These are phyloP conservation scores for Malurus splendens DNA, from an alignment of 2,797 vertebrate species.

Conservation along the genomic window DNA sequence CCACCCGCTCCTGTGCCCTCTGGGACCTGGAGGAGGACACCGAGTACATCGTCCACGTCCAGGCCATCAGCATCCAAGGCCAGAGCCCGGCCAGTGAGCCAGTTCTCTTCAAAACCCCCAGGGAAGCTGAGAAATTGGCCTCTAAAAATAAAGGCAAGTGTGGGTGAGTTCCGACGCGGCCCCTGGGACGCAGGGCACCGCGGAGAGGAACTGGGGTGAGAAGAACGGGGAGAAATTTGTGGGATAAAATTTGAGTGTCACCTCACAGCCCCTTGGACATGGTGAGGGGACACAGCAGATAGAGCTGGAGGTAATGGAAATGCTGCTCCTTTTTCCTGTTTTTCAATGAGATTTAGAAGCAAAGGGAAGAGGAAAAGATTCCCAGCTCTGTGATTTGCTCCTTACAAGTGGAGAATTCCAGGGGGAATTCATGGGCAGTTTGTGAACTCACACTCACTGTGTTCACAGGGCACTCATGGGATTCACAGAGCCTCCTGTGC, in stretches of 20 bases:
- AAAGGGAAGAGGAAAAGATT: neutral
- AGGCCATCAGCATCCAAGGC: conserved; percentile 91
- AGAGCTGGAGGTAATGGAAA: neutral
- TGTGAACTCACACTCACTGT: neutral
- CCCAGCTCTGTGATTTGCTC: neutral
- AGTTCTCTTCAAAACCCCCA: conserved; percentile 88
- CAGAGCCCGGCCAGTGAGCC: conserved; percentile 91
- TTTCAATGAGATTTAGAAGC: neutral
- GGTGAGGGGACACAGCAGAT: neutral
- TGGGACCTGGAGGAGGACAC: conserved; percentile 97
- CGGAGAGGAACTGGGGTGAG: neutral
- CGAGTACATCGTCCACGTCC: conserved; percentile 92
- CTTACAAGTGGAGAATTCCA: neutral
- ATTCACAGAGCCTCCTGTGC: neutral
- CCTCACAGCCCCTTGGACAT: neutral
- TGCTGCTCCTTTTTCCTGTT: neutral
- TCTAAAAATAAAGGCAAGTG: conserved; percentile 90
- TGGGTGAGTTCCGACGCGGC: conserved; percentile 7
- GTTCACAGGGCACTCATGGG: neutral
- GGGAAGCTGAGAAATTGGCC: conserved; percentile 90
- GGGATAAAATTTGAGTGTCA: neutral
- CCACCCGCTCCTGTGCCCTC: conserved; percentile 90
- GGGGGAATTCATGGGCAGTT: neutral
- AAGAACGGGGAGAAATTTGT: neutral
- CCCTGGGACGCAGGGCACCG: neutral